These are phyloP conservation scores for Macrosteles quadrilineatus DNA, from an alignment of 1,140 invertebrate species.

Conservation along the genomic window DNA sequence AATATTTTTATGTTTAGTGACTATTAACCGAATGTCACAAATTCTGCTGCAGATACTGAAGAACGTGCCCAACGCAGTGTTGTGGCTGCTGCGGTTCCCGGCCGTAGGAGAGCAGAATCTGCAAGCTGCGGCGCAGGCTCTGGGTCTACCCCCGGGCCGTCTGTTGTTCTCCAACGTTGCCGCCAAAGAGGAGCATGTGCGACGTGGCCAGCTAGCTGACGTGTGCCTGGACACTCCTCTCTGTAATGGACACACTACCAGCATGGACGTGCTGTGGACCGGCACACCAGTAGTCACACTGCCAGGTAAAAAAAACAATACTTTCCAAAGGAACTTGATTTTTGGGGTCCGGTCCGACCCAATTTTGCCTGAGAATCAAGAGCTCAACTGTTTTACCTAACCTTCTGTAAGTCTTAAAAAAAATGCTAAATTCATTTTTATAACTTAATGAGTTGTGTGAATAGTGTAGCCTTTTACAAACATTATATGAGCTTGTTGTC, in stretches of 20 bases:
- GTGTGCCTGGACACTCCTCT: conserved; percentile 97
- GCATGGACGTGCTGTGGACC: conserved; percentile 99
- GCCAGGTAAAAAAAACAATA: no score
- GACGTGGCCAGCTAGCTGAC: conserved; percentile 96
- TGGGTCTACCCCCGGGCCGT: conserved; percentile 75
- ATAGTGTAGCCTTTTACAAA: no score
- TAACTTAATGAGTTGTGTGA: no score
- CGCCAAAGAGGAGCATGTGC: conserved; percentile 98
- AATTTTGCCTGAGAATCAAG: no score
- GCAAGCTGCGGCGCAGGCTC: conserved; percentile 76
- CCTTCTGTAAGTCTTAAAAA: no score
- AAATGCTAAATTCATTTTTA: no score
- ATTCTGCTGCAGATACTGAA: conserved; percentile 73
- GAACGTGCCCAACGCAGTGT: conserved; percentile 91
- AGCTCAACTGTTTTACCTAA: no score
- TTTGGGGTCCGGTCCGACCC: no score
- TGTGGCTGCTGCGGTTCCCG: conserved; percentile 97
- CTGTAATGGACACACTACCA: conserved; percentile 99
- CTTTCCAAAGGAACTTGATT: no score
- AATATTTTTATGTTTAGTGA: no score
- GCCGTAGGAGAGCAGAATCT: conserved; percentile 95
- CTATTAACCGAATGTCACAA: no score
- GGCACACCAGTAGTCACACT: conserved; percentile 97
- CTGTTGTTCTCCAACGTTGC: conserved; percentile 98
- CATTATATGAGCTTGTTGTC: no score